Conservation (phyloP, 2,888 invertebrate genomes). For the Clostera curtula region DNA sequence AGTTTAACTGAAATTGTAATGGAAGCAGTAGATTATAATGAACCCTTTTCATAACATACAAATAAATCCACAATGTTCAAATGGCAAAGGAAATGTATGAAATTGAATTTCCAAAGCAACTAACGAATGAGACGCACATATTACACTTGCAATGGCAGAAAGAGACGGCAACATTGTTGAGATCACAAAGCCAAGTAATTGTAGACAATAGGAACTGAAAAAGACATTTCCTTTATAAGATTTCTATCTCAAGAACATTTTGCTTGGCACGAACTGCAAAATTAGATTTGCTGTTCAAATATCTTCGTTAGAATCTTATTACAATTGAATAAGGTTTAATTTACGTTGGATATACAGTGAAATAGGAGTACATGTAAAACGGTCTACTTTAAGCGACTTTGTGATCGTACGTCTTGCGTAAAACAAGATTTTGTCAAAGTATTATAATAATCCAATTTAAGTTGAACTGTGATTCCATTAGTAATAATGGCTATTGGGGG, state of each 20-base stretch:
- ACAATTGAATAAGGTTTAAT: slow-evolving; percentile 4
- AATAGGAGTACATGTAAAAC: slow-evolving; percentile 12
- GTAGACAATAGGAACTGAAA: slow-evolving; percentile 72
- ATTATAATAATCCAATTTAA: slow-evolving; percentile 43
- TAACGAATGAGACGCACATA: slow-evolving; percentile 30
- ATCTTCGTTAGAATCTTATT: slow-evolving; percentile 12
- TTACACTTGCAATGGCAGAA: slow-evolving; percentile 20
- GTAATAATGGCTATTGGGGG: neutral
- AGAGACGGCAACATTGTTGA: slow-evolving; percentile 33
- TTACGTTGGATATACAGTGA: slow-evolving; percentile 2
- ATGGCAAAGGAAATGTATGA: slow-evolving; percentile 53
- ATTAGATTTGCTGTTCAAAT: slow-evolving; percentile 10
- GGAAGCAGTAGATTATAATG: no score
- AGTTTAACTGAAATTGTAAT: no score
- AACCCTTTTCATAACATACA: no score
- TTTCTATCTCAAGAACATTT: slow-evolving; percentile 64
- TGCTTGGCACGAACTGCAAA: slow-evolving; percentile 48
- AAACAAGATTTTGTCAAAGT: slow-evolving; percentile 70
- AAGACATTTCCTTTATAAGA: slow-evolving; percentile 73
- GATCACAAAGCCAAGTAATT: slow-evolving; percentile 67
- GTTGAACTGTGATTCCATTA: slow-evolving; percentile 20
- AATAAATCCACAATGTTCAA: slow-evolving; percentile 35
- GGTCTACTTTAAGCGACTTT: slow-evolving; percentile 48
- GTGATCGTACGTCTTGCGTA: slow-evolving; percentile 62
- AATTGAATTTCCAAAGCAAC: slow-evolving; percentile 53